A percentile compares a stretch with the other conserved stretches of the same genome.
Evolutionary conservation across 2,797 vertebrate species (phyloP).

Genomic region (Micromesistius poutassou): DNA sequence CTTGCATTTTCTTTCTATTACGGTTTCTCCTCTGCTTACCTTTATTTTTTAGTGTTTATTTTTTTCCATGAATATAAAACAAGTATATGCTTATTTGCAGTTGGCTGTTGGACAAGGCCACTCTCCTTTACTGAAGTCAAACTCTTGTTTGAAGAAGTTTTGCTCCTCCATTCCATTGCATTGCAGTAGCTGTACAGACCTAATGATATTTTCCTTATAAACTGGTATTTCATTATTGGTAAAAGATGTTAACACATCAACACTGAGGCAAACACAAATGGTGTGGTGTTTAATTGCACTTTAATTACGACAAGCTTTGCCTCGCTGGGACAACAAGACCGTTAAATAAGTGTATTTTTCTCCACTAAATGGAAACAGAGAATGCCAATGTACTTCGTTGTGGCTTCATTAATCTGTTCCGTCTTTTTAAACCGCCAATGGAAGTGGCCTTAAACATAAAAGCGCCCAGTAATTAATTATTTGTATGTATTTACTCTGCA

Average conservation of each 20-base stretch:
- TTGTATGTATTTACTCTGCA: conserved; percentile 36
- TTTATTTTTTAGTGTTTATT: background rate
- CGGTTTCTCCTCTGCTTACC: background rate
- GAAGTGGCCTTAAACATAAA: conserved; percentile 37
- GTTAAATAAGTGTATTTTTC: background rate
- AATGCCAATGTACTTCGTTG: conserved; percentile 5
- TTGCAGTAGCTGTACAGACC: background rate
- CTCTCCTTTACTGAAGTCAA: background rate
- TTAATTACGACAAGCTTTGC: background rate
- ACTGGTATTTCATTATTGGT: background rate
- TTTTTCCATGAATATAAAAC: background rate
- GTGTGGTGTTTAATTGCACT: background rate
- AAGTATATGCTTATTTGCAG: conserved; percentile 1
- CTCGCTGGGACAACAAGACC: background rate
- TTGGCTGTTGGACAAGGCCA: background rate
- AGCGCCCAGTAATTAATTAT: conserved; percentile 38
- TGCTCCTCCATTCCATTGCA: background rate
- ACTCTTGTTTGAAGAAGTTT: background rate
- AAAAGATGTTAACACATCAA: background rate
- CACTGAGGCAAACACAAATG: background rate
- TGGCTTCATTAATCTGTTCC: conserved; percentile 20
- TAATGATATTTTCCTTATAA: background rate
- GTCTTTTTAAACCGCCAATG: conserved; percentile 12
- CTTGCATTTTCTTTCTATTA: background rate
- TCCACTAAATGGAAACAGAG: conserved; percentile 12